Conservation (phyloP, 2,888 invertebrate genomes). For the Drosophila neutralis region DNA sequence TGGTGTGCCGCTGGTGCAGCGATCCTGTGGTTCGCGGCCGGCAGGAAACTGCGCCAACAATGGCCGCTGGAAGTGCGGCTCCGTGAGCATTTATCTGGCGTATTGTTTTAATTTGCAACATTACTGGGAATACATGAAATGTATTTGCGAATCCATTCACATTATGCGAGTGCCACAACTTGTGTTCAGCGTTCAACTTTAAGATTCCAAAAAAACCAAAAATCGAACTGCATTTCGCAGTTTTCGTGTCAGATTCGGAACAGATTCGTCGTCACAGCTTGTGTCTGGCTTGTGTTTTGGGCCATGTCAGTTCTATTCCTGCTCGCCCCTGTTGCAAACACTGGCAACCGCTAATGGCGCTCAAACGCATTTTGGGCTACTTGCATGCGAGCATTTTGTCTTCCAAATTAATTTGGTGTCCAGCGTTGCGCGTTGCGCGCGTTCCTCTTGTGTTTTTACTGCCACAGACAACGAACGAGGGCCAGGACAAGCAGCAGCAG, state of each 20-base stretch:
- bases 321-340: neutral
- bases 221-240: constrained; percentile 48
- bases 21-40: constrained; percentile 48
- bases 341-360: constrained; percentile 64
- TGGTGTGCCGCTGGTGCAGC: constrained; percentile 46
- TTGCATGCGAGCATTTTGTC: constrained; percentile 76
- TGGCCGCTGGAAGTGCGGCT: constrained; percentile 73
- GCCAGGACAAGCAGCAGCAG: constrained; percentile 5
- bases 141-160: constrained; percentile 30
- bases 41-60: constrained; percentile 70
- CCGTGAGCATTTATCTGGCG: constrained; percentile 76
- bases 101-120: constrained; percentile 77
- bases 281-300: constrained; percentile 74
- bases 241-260: constrained; percentile 64
- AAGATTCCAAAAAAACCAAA: constrained; percentile 24
- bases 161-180: neutral
- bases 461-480: constrained; percentile 7
- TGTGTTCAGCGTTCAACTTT: constrained; percentile 19
- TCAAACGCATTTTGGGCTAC: constrained; percentile 63
- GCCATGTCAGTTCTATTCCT: constrained; percentile 33
- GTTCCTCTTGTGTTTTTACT: constrained; percentile 42
- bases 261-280: constrained; percentile 67
- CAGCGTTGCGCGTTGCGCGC: constrained; percentile 41
- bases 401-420: constrained; percentile 77
- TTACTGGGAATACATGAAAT: constrained; percentile 40